These are phyloP conservation scores for Meloidogyne hapla DNA, from an alignment of 1,140 invertebrate species.

Conservation along the genomic window DNA sequence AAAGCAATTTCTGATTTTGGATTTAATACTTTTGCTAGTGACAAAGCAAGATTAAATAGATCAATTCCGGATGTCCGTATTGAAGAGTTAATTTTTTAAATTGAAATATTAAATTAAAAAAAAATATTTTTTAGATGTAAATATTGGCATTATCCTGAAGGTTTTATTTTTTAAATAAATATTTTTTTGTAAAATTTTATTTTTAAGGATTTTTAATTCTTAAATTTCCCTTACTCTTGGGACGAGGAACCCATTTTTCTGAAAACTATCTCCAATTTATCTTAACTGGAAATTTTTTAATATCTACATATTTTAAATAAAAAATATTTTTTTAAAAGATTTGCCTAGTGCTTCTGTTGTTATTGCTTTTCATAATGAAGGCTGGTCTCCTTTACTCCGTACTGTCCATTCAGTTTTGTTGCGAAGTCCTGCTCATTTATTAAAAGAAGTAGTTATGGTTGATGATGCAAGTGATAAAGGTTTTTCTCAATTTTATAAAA, in stretches of 20 bases:
- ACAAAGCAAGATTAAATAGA: constrained; percentile 84
- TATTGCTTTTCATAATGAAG: constrained; percentile 97
- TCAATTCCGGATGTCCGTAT: constrained; percentile 80
- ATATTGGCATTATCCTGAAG: constrained; percentile 88
- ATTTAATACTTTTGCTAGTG: constrained; percentile 72
- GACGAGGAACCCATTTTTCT: too few relatives aligned
- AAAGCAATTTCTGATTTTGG: constrained; percentile 53
- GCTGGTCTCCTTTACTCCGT: constrained; percentile 86
- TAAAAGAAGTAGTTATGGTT: constrained; percentile 93
- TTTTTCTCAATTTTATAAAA: constrained; percentile 56
- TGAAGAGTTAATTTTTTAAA: constrained; percentile 43
- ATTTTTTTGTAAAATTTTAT: not conserved
- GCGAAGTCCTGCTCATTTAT: constrained; percentile 80
- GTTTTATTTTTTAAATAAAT: not conserved
- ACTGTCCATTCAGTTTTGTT: constrained; percentile 96
- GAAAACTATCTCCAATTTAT: too few relatives aligned
- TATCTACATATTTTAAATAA: too few relatives aligned
- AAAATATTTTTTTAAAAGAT: constrained; percentile 64
- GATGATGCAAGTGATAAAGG: constrained; percentile 96
- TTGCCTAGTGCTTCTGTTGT: constrained; percentile 89
- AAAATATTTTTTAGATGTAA: constrained; percentile 73
- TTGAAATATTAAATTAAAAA: not conserved
- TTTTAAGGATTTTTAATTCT: not conserved
- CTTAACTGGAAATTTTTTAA: too few relatives aligned
- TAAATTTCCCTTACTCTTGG: not conserved